These are phyloP conservation scores for Pristis pectinata DNA, from an alignment of 2,797 vertebrate genomes.

Conservation along the genomic window DNA sequence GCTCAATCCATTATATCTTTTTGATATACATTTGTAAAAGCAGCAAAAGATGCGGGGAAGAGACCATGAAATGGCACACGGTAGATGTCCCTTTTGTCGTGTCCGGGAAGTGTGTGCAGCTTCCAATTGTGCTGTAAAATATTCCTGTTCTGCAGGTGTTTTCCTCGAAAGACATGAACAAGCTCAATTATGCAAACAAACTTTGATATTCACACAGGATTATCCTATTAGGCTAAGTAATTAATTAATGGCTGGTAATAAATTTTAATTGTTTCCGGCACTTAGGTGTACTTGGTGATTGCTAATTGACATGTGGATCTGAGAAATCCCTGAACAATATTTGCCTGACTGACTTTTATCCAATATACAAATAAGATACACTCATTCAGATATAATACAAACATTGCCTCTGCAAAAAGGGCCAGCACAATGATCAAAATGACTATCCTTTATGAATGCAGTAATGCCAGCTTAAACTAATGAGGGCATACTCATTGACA, in stretches of 20 bases:
- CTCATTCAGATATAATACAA: background rate
- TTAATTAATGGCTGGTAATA: background rate
- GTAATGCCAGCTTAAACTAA: background rate
- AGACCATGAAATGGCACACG: too few species aligned
- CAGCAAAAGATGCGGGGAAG: too few species aligned
- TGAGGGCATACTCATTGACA: background rate
- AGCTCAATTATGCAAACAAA: background rate
- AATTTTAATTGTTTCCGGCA: background rate
- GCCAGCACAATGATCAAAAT: background rate
- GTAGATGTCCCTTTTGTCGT: too few species aligned
- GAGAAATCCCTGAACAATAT: background rate
- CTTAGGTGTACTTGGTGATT: background rate
- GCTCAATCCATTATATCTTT: too few species aligned
- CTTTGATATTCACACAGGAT: background rate
- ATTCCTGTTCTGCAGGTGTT: background rate
- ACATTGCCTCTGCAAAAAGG: background rate
- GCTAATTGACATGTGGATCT: background rate
- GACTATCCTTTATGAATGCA: background rate
- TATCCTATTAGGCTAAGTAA: background rate
- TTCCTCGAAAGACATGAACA: background rate
- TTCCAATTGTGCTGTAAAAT: background rate
- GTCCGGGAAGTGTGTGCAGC: too few species aligned
- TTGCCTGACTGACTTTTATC: background rate
- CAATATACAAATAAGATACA: background rate
- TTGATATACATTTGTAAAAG: too few species aligned